These are phyloP conservation scores for Capitella teleta DNA, from an alignment of 1,140 invertebrate genomes.

Conservation along the genomic window DNA sequence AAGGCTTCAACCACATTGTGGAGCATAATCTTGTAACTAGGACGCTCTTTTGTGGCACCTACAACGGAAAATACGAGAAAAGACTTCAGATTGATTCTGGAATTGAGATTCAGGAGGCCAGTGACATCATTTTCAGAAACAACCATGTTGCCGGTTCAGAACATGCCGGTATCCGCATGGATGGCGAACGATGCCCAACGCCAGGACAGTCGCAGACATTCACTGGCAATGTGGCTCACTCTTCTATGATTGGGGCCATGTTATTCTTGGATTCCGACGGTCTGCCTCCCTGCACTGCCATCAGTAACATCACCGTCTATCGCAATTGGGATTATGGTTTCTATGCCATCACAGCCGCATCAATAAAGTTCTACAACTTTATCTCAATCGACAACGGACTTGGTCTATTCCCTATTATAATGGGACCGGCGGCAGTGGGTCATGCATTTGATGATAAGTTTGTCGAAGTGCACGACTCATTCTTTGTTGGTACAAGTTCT, in stretches of 20 bases:
- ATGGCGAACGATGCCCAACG: neutral
- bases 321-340: conserved; percentile 24
- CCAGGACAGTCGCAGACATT: neutral
- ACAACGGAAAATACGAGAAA: neutral
- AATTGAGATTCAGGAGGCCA: neutral
- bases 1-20: neutral
- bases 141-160: conserved; percentile 7
- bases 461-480: conserved; percentile 15
- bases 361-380: conserved; percentile 11
- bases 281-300: conserved; percentile 3
- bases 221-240: conserved; percentile 11
- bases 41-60: neutral
- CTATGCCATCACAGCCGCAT: conserved; percentile 18
- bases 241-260: conserved; percentile 12
- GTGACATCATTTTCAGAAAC: neutral
- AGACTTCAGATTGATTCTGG: neutral
- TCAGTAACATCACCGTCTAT: conserved; percentile 19
- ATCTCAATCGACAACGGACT: conserved; percentile 21
- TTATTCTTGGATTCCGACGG: conserved; percentile 12
- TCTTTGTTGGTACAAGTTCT: conserved; percentile 17
- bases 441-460: conserved; percentile 19
- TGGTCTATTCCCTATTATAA: conserved; percentile 21
- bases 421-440: conserved; percentile 16
- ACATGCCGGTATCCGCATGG: neutral
- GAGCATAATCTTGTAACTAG: neutral